Evolutionary conservation across 2,797 vertebrate species (phyloP), one percentile per base, ranked within the genome.

Genomic region (Labroides dimidiatus): DNA sequence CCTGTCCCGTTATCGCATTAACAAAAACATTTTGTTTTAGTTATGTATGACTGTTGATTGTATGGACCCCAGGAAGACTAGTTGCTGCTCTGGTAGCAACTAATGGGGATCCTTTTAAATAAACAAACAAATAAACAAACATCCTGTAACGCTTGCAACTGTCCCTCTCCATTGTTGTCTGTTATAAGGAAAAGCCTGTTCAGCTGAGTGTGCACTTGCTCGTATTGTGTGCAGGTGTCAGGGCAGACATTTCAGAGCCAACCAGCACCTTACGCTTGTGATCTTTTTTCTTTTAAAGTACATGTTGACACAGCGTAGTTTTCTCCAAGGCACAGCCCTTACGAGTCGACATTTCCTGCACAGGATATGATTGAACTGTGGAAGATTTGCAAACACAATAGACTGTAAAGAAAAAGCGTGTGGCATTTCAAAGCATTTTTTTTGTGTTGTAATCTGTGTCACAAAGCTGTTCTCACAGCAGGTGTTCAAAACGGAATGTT

Each of bases 211-310:
- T 43, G 2, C 23, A 48, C 51, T 9, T 14, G 33, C 21, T 36
- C 55, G 49, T 20, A 50, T 65, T 66, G 64, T 72, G 68, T 44
- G 50, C 70, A 75, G 53, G 60, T 82, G 77, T 70, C 42, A 33
- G 17, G 52, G 56, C 47, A 76, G 68, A 50, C 23, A 77, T 87
- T 79, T 81, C 78, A 84, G 58, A 60, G 49, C 24, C 30, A 45
- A 44, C 0, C 4, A 81, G 21, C 4, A 27, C 57, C 64, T 84
- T 47, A 20, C 37, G 71, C 78, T 78, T 76, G 72, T 77, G 48
- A n/a, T 49, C 50, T 75, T 49, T 30, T 50, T 66, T 78, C 56
- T 45, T 12, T 19, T 63, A 42, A 73, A 75, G 49, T 42, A 53
- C 48, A 45, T 39, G 37, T 39, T 11, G 2, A 4, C 37, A 39